Evolutionary conservation across 1,140 invertebrate species (phyloP).

Genomic region (Teleogryllus occipitalis): DNA sequence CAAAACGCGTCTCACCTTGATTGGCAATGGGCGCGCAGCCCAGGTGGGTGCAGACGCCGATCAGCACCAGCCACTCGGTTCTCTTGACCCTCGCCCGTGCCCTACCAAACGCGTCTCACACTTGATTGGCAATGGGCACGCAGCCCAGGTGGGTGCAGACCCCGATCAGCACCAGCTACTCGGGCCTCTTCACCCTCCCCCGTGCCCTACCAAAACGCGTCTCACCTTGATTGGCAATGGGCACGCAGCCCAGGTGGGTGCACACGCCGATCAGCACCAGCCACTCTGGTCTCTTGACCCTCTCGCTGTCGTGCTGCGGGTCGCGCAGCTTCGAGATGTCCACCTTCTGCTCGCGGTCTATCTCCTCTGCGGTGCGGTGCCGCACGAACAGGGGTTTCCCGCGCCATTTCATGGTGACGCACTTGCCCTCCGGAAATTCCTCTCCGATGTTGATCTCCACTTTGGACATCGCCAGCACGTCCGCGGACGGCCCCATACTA

Average conservation of each 20-base stretch:
- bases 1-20: no score
- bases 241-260: conserved; percentile 96
- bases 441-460: no score
- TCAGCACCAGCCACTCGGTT: conserved; percentile 85
- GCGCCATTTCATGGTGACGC: no score
- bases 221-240: conserved; percentile 79
- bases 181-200: conserved; percentile 59
- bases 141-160: no score
- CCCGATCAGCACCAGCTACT: conserved; percentile 90
- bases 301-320: conserved; percentile 74
- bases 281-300: conserved; percentile 79
- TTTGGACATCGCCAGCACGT: no score
- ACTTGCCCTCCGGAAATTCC: no score
- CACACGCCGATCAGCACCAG: conserved; percentile 91
- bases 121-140: no score
- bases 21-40: conserved; percentile 94
- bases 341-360: conserved; percentile 64
- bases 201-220: no score
- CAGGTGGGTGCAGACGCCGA: conserved; percentile 97
- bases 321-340: conserved; percentile 70
- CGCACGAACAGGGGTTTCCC: background rate
- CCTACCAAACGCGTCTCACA: no score
- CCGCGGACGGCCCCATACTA: no score
- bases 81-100: conserved; percentile 67
- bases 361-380: conserved; percentile 64